phyloP scores from a whole-genome alignment of 2,888 invertebrate genomes.

The Catocala nupta region DNA sequence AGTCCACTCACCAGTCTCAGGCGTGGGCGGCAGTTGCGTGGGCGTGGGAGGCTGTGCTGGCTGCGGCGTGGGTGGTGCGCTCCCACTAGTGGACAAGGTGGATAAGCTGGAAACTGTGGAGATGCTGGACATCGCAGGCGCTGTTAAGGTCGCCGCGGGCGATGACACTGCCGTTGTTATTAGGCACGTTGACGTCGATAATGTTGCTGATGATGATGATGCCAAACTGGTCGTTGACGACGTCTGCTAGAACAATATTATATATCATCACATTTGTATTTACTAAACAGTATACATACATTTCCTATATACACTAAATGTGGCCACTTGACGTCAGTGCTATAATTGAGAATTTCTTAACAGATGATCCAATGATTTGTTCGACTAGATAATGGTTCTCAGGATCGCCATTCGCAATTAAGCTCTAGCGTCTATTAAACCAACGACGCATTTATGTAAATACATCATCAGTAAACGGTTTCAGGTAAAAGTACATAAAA shows the following conservation, averaged over 20 bases:
- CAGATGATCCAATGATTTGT: too few species aligned
- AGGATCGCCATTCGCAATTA: too few species aligned
- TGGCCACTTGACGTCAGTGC: too few species aligned
- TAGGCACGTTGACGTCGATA: constrained; percentile 14
- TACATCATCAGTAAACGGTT: too few species aligned
- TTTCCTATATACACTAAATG: too few species aligned
- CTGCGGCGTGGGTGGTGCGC: constrained; percentile 72
- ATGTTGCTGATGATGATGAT: constrained; percentile 14
- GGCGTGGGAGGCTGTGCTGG: constrained; percentile 74
- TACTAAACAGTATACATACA: too few species aligned
- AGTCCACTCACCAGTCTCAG: constrained; percentile 73
- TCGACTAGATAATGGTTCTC: too few species aligned
- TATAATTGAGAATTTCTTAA: too few species aligned
- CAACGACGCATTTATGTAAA: too few species aligned
- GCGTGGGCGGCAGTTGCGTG: constrained; percentile 72
- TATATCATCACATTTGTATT: too few species aligned
- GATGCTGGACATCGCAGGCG: constrained; percentile 36
- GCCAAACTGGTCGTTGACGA: constrained; percentile 23
- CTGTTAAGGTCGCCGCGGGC: constrained; percentile 29
- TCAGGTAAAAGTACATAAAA: too few species aligned
- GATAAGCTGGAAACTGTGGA: constrained; percentile 20
- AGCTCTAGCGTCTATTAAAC: too few species aligned
- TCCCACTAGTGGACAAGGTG: constrained; percentile 50
- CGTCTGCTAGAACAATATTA: constrained; percentile 22
- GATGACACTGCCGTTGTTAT: constrained; percentile 40